Conservation (phyloP, 2,888 invertebrate genomes). For the Epinotia bilunana region DNA sequence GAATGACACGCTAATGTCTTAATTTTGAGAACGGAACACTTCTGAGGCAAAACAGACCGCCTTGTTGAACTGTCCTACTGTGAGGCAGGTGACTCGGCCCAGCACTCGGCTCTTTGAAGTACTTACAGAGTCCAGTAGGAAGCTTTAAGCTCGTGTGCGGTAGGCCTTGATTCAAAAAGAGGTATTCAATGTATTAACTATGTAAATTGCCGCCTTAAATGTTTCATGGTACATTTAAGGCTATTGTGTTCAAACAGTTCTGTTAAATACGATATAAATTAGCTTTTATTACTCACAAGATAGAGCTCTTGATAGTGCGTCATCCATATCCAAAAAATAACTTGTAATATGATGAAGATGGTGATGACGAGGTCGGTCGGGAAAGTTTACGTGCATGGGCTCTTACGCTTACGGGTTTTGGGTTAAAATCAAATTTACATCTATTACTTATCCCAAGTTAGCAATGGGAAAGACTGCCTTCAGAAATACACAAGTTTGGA, state of each 20-base stretch:
- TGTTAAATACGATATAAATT: neutral
- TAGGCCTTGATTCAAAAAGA: slow-evolving; percentile 35
- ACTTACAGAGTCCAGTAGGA: slow-evolving; percentile 18
- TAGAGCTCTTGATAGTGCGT: neutral
- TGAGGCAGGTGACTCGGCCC: slow-evolving; percentile 53
- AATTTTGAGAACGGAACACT: slow-evolving; percentile 79
- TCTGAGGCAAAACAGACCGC: slow-evolving; percentile 76
- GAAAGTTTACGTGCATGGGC: no score
- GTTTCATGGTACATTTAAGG: neutral
- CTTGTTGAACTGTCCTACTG: slow-evolving; percentile 63
- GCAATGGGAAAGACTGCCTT: neutral
- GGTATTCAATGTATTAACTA: slow-evolving; percentile 1
- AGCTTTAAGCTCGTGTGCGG: slow-evolving; percentile 32
- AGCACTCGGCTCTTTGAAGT: slow-evolving; percentile 35
- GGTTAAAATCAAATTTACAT: neutral
- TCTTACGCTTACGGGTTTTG: no score
- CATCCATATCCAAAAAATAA: neutral
- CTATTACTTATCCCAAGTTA: neutral
- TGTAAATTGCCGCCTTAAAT: slow-evolving; percentile 1
- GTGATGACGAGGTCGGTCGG: no score
- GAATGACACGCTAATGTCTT: slow-evolving; percentile 71
- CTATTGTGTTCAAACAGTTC: slow-evolving; percentile 6
- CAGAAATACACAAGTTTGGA: neutral
- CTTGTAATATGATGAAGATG: no score
- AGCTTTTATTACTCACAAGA: neutral